Evolutionary conservation across 2,797 vertebrate genomes (phyloP), one percentile per base, ranked within the genome.

Genomic region (Sylvia borin): DNA sequence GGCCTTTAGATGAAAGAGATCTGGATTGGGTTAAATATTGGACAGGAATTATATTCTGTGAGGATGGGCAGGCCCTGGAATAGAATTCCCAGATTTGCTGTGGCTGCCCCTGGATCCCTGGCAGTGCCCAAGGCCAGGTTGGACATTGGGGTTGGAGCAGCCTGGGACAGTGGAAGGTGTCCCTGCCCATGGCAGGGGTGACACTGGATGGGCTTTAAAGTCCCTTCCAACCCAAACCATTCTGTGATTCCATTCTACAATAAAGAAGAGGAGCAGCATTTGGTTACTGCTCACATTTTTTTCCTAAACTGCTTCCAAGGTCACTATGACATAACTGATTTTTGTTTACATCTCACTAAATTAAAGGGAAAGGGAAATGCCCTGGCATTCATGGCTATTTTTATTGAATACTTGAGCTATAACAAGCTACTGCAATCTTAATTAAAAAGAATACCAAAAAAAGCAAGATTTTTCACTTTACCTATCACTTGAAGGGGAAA

Each of bases 131-230:
- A 32, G 54, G 34, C 70, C 70, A 54, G 62, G 31, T 0, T 68
- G 77, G 77, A 55, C 31, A 58, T 0, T 50, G 24, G 68, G 76
- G 5, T 61, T 2, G 61, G 64, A 61, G n/a, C 45, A 60, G 2
- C 24, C 64, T 68, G 55, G 72, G 16, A 31, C 7, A 47, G 16
- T 53, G 83, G 47, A 0, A 61, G 47, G 29, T 20, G 64, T 54
- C 73, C 72, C 64, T 76, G 55, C 15, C 31, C 54, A 45, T n/a
- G 47, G 27, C 22, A n/a, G 22, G 32, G 43, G 1, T 38, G 27
- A 15, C 0, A 38, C 5, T 3, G 0, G 48, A 5, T 8, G 29
- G 21, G 3, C 4, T 85, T 61, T 47, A 1, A 40, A 20, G 1
- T 47, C 48, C 29, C 12, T 54, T 12, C 34, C 40, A 12, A 7